These are phyloP conservation scores for Crepidodera aurea DNA, from an alignment of 2,888 invertebrate species.

Conservation along the genomic window DNA sequence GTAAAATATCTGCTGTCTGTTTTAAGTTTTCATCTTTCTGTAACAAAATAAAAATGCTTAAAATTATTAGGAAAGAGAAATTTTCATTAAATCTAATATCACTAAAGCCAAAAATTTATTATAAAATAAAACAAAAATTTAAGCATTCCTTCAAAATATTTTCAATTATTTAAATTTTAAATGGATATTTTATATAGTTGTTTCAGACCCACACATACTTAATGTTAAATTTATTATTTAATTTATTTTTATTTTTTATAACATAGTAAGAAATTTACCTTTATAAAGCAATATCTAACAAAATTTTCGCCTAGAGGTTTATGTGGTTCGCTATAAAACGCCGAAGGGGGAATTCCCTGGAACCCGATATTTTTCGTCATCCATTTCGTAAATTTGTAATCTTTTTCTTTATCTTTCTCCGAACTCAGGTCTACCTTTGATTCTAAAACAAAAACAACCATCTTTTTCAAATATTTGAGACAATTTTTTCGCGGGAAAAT, in stretches of 20 bases:
- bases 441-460: slow-evolving; percentile 58
- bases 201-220: too few species aligned
- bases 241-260: too few species aligned
- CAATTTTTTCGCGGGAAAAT: neutral
- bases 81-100: too few species aligned
- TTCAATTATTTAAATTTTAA: too few species aligned
- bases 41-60: slow-evolving; percentile 52
- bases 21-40: slow-evolving; percentile 79
- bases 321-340: slow-evolving; percentile 86
- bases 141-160: too few species aligned
- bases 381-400: slow-evolving; percentile 96
- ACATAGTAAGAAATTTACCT: too few species aligned
- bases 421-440: slow-evolving; percentile 73
- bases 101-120: too few species aligned
- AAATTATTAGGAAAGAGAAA: too few species aligned
- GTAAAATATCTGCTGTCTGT: slow-evolving; percentile 71
- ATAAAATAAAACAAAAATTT: too few species aligned
- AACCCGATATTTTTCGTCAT: slow-evolving; percentile 92
- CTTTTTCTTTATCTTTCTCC: slow-evolving; percentile 78
- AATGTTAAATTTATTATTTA: too few species aligned
- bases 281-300: slow-evolving; percentile 94
- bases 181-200: too few species aligned
- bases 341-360: slow-evolving; percentile 92
- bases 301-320: slow-evolving; percentile 84
- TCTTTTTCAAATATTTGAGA: neutral